phyloP scores from a whole-genome alignment of 1,140 invertebrate genomes.

The Leptoteleia sp. region DNA sequence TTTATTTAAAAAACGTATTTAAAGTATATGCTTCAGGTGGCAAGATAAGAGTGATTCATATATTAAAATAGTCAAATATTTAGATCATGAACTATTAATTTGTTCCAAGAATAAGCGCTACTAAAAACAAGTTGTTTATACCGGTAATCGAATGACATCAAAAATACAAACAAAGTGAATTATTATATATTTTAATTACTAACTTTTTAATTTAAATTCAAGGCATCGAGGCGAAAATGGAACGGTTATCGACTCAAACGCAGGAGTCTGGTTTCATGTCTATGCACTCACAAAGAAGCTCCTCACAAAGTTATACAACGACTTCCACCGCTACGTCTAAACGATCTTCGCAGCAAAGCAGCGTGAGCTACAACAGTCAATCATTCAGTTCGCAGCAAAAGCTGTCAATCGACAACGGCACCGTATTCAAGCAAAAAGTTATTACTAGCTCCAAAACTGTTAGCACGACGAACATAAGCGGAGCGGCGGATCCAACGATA shows the following conservation, averaged over 20 bases:
- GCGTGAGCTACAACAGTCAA: conserved; percentile 77
- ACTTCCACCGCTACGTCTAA: conserved; percentile 82
- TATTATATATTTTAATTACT: no score
- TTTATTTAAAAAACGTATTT: no score
- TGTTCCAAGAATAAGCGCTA: no score
- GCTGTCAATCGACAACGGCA: conserved; percentile 73
- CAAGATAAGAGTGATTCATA: no score
- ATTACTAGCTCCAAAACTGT: conserved; percentile 74
- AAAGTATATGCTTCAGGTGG: no score
- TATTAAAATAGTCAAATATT: no score
- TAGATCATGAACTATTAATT: no score
- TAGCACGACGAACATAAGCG: conserved; percentile 71
- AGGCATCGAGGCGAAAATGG: conserved; percentile 80
- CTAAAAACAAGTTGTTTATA: no score
- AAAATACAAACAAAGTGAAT: no score
- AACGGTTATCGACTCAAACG: conserved; percentile 79
- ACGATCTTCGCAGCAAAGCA: conserved; percentile 83
- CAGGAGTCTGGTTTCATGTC: conserved; percentile 87
- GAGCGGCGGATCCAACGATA: conserved; percentile 69
- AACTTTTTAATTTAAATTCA: conserved; percentile 13
- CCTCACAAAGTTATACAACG: conserved; percentile 83
- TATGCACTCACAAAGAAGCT: conserved; percentile 85
- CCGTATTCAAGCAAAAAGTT: conserved; percentile 73
- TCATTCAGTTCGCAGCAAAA: conserved; percentile 80
- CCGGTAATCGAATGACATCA: no score